Base-by-base conservation (phyloP, 1,140 invertebrate species). In the Chrysomallon squamiferum region DNA sequence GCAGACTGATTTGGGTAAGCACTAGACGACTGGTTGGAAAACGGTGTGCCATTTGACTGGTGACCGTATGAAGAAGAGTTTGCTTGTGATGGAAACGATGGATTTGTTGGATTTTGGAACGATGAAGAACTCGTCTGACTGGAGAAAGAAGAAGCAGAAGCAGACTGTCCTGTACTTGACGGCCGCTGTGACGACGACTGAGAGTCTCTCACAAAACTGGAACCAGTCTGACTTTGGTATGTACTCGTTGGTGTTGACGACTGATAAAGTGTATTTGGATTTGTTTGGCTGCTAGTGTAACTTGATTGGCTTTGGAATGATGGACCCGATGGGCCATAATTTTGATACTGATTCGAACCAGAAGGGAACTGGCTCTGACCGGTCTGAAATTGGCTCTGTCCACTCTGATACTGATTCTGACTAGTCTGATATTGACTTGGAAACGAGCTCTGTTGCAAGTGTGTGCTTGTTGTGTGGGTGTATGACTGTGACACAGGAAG, bases 341-440 rank as follows among this genome's bases (percentile, higher is more conserved):
- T 62, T 43, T 68, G 69, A 59, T 68, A 66, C 68, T 74, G 75
- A 43, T 49, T 71, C 7, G 71, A 67, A 15, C 59, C 54, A 18
- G 66, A 58, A 30, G 67, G 72, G 62, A 66, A 80, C 69, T 76
- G 74, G 62, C 58, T 69, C 68, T 43, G 59, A 59, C 58, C 58
- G 68, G 64, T 67, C 25, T 59, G 70, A 60, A 69, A 75, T 35
- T 76, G 73, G 29, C 62, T 63, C 45, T 72, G 72, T 59, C 73
- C 69, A 62, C 68, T 45, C n/a, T 68, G 63, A 65, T 72, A 79
- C 65, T 77, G 77, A 54, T 68, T 77, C 60, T 75, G 75, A 61
- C 71, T 71, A 64, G 68, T 59, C 60, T 74, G 73, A 52, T 67
- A 77, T 54, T 71, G 73, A 27, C 33, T 58, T 38, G 68, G 74